Evolutionary conservation across 2,888 invertebrate species (phyloP), one percentile per base, ranked within the genome.

Genomic region (Chrysolina oricalcia): DNA sequence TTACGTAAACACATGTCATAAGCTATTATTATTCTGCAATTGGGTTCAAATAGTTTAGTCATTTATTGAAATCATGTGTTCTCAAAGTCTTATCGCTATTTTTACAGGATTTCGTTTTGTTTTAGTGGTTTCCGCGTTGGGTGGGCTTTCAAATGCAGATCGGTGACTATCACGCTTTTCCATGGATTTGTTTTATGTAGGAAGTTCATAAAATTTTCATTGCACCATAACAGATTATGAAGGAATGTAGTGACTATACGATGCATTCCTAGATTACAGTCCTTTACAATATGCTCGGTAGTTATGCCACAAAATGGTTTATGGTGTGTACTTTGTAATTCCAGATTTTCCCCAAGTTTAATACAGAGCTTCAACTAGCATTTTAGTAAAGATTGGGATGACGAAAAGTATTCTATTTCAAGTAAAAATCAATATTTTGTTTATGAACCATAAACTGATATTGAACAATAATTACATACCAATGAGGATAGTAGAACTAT

Each of bases 1-100:
- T 53, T 53, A 53, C 53, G 53, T 53, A 53, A 53, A 53, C 21
- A 53, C 21, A 53, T 53, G 53, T 53, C 15, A 53, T 53, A 53
- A 53, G 19, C 4, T 53, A 53, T 21, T 15, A 19, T 53, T 10
- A 43, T 43, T 53, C 19, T 19, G 53, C 13, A 21, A 53, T 19
- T 10, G 10, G 21, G 21, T 35, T 35, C 35, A 35, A 35, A 35
- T 8, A 8, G 35, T 35, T 27, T 3, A 27, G 2, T 27, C 27
- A 5, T 2, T 27, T n/a, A n/a, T 21, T 53, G 9, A 53, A 53
- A 21, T 53, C 48, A 10, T 48, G 10, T 48, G 13, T 53, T 53
- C 0, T 53, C 21, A 21, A 19, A 21, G 53, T 53, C 21, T 53
- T 21, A 23, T 43, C 43, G 43, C 15, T 43, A 15, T 43, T 43